phyloP scores from a whole-genome alignment of 2,888 invertebrate species.

The Agonum fuliginosum region DNA sequence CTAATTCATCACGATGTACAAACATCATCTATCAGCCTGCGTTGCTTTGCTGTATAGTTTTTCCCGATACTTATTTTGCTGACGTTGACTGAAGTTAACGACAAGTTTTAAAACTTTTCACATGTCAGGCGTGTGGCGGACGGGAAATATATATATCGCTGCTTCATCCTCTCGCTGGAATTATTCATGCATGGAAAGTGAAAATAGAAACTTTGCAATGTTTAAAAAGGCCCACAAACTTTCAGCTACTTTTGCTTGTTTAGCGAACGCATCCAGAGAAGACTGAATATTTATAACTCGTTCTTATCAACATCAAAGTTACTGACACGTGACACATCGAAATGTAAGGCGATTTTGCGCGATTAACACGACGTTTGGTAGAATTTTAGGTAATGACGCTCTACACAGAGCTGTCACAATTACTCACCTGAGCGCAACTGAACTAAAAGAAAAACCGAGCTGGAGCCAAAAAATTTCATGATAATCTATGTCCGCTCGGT shows the following conservation, averaged over 20 bases:
- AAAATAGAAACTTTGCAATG: conserved; percentile 30
- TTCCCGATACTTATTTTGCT: conserved; percentile 28
- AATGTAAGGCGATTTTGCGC: too few relatives aligned
- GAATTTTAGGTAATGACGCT: too few relatives aligned
- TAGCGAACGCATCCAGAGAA: too few relatives aligned
- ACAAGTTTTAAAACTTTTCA: conserved; percentile 34
- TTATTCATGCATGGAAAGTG: conserved; percentile 35
- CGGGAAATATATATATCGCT: conserved; percentile 33
- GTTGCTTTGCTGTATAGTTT: conserved; percentile 10
- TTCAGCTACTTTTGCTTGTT: background rate
- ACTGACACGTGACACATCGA: too few relatives aligned
- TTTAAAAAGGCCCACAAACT: conserved; percentile 20
- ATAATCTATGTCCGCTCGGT: too few relatives aligned
- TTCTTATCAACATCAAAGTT: too few relatives aligned
- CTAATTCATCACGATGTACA: conserved; percentile 20
- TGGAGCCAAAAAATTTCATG: too few relatives aligned
- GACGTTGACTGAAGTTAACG: conserved; percentile 29
- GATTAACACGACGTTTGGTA: too few relatives aligned
- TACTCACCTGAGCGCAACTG: too few relatives aligned
- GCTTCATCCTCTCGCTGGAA: conserved; percentile 6
- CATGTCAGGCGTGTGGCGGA: conserved; percentile 24
- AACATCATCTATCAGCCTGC: conserved; percentile 15
- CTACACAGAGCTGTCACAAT: too few relatives aligned
- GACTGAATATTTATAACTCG: too few relatives aligned
- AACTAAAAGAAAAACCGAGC: too few relatives aligned